Conservation (phyloP, 2,888 invertebrate genomes). For the Callyntrura guangdongensis region DNA sequence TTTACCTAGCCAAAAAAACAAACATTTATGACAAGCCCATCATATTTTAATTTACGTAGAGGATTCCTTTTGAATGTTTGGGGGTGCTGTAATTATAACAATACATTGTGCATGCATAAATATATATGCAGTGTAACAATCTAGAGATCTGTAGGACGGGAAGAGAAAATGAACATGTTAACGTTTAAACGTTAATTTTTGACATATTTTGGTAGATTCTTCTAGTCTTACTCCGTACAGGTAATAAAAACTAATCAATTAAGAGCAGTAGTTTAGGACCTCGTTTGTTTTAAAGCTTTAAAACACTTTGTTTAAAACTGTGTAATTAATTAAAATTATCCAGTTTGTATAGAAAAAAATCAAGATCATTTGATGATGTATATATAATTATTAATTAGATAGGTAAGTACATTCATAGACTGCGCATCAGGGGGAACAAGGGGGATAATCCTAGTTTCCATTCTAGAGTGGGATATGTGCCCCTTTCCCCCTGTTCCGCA, state of each 20-base stretch:
- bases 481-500: too few relatives aligned
- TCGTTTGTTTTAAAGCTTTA: not conserved
- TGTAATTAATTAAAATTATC: constrained; percentile 10
- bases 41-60: too few relatives aligned
- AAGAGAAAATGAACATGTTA: too few relatives aligned
- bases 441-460: too few relatives aligned
- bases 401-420: too few relatives aligned
- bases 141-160: not conserved
- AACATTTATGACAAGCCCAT: too few relatives aligned
- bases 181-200: not conserved
- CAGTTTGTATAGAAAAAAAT: not conserved
- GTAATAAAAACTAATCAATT: not conserved
- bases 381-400: not conserved
- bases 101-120: too few relatives aligned
- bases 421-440: too few relatives aligned
- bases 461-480: too few relatives aligned
- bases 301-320: constrained; percentile 27
- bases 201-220: constrained; percentile 49
- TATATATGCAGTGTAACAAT: not conserved
- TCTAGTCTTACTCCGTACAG: constrained; percentile 41
- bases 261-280: not conserved
- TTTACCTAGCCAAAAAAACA: constrained; percentile 14
- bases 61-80: too few relatives aligned
- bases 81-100: not conserved
- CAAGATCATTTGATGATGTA: not conserved